A percentile compares a stretch with the other conserved stretches of the same genome.
phyloP scores from a whole-genome alignment of 1,140 invertebrate genomes.

The Ladona fulva region DNA sequence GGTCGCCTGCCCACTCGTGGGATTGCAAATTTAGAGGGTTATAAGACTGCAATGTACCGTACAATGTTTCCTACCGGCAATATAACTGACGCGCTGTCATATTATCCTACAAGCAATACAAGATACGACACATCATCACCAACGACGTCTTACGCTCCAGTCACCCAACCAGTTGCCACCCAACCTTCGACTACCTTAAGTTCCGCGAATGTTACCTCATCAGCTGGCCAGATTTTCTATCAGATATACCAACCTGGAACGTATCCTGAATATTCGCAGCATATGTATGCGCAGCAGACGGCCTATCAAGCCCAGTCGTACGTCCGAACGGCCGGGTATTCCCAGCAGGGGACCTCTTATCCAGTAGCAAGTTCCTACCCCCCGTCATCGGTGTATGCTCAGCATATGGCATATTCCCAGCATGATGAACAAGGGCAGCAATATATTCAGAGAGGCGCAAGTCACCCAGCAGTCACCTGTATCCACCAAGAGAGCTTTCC shows the following conservation, averaged over 20 bases:
- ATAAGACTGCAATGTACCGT: conserved; percentile 52
- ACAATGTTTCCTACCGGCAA: conserved; percentile 60
- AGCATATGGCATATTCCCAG: neutral
- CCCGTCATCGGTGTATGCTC: neutral
- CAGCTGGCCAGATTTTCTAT: neutral
- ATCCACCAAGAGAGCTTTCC: neutral
- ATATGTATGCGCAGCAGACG: conserved; percentile 27
- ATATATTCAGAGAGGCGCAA: neutral
- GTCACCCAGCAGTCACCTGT: neutral
- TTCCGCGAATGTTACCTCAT: neutral
- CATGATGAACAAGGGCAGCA: neutral
- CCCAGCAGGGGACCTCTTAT: neutral
- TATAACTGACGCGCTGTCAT: conserved; percentile 63
- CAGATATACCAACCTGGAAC: neutral
- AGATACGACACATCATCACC: neutral
- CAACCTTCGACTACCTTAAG: neutral
- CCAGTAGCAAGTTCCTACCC: neutral
- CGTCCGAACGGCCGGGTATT: neutral
- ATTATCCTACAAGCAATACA: conserved; percentile 57
- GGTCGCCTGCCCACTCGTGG: conserved; percentile 35
- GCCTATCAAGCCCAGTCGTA: conserved; percentile 30
- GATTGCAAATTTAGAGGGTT: conserved; percentile 51
- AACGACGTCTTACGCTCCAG: neutral
- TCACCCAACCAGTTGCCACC: neutral
- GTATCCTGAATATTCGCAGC: neutral